Conservation (phyloP, 2,797 vertebrate species). For the Avahi laniger region DNA sequence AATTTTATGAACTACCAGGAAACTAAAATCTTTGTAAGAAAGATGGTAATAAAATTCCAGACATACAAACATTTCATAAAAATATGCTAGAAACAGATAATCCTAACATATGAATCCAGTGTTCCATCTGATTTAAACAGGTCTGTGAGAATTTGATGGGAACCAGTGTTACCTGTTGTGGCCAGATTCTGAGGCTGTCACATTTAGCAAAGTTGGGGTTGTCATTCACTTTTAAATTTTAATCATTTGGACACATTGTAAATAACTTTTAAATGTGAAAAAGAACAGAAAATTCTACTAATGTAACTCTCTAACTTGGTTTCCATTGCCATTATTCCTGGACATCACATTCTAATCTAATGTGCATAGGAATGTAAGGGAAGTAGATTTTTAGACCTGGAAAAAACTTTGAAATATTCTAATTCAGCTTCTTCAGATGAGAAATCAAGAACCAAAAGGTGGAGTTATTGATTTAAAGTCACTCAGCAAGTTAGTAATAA, state of each 20-base stretch:
- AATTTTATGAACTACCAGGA: not conserved
- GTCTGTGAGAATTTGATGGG: not conserved
- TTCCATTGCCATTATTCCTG: not conserved
- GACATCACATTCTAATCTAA: not conserved
- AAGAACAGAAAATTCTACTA: not conserved
- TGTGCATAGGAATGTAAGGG: not conserved
- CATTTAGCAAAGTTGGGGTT: not conserved
- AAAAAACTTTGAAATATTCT: not conserved
- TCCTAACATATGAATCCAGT: not conserved
- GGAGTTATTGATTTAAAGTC: not conserved
- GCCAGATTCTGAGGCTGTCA: not conserved
- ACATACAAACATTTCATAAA: not conserved
- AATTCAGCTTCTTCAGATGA: not conserved
- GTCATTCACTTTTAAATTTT: not conserved
- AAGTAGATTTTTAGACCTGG: not conserved
- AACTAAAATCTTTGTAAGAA: slow-evolving; percentile 20
- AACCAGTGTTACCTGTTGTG: not conserved
- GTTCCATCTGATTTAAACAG: not conserved
- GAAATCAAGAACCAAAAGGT: not conserved
- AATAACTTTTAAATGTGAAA: not conserved
- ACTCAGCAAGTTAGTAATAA: not conserved
- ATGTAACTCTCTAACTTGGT: not conserved
- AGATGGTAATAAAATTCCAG: not conserved
- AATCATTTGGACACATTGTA: not conserved
- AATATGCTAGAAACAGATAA: not conserved